Evolutionary conservation across 2,797 vertebrate genomes (phyloP).

Genomic region (Lindbergichthys nudifrons): DNA sequence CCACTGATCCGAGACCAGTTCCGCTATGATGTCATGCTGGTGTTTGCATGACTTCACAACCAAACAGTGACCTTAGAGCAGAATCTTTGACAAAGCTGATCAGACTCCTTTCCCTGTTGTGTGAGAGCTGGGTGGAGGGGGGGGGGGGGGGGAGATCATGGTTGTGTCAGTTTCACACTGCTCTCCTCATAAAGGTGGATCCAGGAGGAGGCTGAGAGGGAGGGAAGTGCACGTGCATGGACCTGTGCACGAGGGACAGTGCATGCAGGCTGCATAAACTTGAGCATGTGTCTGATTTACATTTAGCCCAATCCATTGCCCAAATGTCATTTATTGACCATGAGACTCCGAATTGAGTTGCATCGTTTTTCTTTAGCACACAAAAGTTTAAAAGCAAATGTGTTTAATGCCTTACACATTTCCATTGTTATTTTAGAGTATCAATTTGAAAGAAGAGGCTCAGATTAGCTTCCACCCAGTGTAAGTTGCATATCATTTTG

Average conservation of each 20-base stretch:
- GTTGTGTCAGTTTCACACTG: slow-evolving; percentile 71
- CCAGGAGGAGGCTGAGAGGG: slow-evolving; percentile 64
- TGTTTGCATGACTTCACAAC: slow-evolving; percentile 46
- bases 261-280: background rate
- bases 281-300: background rate
- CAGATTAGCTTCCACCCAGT: background rate
- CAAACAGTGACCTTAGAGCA: slow-evolving; percentile 45
- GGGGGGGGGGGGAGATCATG: slow-evolving; percentile 43
- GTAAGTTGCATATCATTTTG: too few species aligned
- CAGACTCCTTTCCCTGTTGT: slow-evolving; percentile 53
- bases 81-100: slow-evolving; percentile 44
- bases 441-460: too few species aligned
- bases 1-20: slow-evolving; percentile 41
- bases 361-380: background rate
- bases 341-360: background rate
- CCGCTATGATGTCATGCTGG: slow-evolving; percentile 26
- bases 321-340: background rate
- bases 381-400: background rate
- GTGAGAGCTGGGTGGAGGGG: slow-evolving; percentile 18
- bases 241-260: background rate
- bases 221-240: slow-evolving; percentile 21
- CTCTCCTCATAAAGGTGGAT: slow-evolving; percentile 77
- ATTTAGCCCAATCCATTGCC: background rate
- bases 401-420: background rate
- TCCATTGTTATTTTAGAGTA: too few species aligned